Percentiles rank a stretch among this genome's conserved stretches.
Conservation (phyloP, 2,797 vertebrate genomes). For the Coccyzus lansbergi region DNA sequence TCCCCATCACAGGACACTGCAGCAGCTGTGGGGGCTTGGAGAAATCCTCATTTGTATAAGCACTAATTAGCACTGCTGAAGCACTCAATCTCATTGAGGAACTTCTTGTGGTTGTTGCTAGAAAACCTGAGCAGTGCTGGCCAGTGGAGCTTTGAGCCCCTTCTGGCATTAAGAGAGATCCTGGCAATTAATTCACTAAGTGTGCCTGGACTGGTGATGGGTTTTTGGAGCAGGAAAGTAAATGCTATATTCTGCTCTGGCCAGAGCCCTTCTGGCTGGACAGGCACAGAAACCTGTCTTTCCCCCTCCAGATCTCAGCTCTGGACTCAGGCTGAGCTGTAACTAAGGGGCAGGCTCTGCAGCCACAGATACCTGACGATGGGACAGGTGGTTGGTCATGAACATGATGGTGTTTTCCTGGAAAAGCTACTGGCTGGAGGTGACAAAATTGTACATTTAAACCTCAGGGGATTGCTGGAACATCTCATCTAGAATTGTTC, state of each 20-base stretch:
- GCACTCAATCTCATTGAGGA: slow-evolving; percentile 9
- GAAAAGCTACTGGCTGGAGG: background rate
- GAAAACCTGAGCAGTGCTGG: background rate
- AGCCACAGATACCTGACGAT: background rate
- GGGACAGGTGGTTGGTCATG: background rate
- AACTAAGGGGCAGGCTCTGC: rapidly evolving
- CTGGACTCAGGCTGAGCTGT: background rate
- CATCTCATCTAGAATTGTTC: background rate
- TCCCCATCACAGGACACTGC: rapidly evolving
- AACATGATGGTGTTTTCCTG: background rate
- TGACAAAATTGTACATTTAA: background rate
- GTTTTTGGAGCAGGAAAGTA: background rate
- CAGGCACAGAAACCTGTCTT: background rate
- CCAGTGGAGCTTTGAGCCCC: background rate
- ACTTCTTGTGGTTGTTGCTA: background rate
- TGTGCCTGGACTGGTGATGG: rapidly evolving
- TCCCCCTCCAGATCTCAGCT: background rate
- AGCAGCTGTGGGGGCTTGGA: background rate
- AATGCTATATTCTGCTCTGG: rapidly evolving
- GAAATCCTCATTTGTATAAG: slow-evolving; percentile 22
- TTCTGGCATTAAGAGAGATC: rapidly evolving
- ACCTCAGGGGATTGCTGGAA: background rate
- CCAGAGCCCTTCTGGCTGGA: background rate
- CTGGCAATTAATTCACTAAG: rapidly evolving
- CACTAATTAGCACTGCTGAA: background rate